Conservation (phyloP, 2,113 vertebrate species). For the Gallinago jamesoni region DNA sequence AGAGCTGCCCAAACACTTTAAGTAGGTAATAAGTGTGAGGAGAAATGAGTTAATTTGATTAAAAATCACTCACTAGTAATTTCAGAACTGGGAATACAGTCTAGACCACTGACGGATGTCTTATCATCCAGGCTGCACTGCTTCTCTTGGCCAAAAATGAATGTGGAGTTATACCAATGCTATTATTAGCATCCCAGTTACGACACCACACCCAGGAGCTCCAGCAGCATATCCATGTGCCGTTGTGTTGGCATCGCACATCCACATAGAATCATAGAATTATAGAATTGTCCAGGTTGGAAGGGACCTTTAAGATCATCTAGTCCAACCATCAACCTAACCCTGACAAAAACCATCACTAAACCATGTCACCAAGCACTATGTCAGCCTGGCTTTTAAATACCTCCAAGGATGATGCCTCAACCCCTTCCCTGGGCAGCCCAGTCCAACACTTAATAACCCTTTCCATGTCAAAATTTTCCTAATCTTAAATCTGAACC, state of each 20-base stretch:
- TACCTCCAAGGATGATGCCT: background rate
- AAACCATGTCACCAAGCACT: background rate
- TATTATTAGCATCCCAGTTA: background rate
- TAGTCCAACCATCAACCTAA: background rate
- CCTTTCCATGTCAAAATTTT: background rate
- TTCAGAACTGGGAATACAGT: background rate
- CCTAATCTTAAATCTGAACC: no score
- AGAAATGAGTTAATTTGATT: background rate
- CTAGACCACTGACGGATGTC: background rate
- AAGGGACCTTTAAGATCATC: background rate
- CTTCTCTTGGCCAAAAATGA: background rate
- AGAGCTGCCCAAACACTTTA: background rate
- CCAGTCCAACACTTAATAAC: background rate
- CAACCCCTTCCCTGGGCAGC: background rate
- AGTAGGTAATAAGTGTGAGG: background rate
- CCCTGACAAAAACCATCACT: background rate
- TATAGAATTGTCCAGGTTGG: background rate
- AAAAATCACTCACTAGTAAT: background rate
- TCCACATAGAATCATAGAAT: background rate
- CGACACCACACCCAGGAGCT: background rate
- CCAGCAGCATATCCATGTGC: fast-evolving
- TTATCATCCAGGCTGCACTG: background rate
- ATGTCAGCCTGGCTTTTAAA: background rate
- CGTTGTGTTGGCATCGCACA: background rate
- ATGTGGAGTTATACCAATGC: background rate